These are phyloP conservation scores for Dicaeum eximium DNA, from an alignment of 2,113 vertebrate species.

Conservation along the genomic window DNA sequence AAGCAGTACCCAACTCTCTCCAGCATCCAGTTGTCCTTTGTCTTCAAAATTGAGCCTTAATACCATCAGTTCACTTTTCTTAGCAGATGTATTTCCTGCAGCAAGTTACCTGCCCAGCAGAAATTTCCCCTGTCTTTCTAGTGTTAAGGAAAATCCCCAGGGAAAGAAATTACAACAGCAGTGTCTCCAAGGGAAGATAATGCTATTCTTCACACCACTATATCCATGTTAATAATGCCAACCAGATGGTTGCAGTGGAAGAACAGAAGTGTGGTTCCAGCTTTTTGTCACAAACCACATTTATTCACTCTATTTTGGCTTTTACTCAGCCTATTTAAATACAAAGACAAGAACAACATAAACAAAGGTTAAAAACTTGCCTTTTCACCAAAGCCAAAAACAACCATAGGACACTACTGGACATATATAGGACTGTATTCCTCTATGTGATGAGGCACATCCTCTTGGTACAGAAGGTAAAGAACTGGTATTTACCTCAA, in stretches of 20 bases:
- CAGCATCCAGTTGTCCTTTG: not conserved
- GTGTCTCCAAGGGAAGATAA: not conserved
- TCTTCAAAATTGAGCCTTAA: not conserved
- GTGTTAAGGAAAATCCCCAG: not conserved
- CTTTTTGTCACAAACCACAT: not conserved
- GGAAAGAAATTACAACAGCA: not conserved
- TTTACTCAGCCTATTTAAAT: not conserved
- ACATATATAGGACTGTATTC: not conserved
- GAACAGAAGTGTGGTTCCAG: not conserved
- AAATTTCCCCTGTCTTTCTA: not conserved
- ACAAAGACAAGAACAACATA: not conserved
- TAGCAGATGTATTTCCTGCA: not conserved
- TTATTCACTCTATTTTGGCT: not conserved
- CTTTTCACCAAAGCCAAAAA: not conserved
- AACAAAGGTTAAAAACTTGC: not conserved
- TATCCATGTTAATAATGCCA: not conserved
- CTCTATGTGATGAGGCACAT: not conserved
- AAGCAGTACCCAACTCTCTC: not conserved
- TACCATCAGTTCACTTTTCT: not conserved
- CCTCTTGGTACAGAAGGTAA: not conserved
- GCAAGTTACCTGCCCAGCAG: not conserved
- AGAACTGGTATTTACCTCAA: not conserved
- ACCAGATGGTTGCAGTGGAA: not conserved
- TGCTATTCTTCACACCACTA: not conserved
- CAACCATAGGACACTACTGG: not conserved